Evolutionary conservation across 2,797 vertebrate genomes (phyloP), one percentile per base, ranked within the genome.

Genomic region (Fundulus diaphanus): DNA sequence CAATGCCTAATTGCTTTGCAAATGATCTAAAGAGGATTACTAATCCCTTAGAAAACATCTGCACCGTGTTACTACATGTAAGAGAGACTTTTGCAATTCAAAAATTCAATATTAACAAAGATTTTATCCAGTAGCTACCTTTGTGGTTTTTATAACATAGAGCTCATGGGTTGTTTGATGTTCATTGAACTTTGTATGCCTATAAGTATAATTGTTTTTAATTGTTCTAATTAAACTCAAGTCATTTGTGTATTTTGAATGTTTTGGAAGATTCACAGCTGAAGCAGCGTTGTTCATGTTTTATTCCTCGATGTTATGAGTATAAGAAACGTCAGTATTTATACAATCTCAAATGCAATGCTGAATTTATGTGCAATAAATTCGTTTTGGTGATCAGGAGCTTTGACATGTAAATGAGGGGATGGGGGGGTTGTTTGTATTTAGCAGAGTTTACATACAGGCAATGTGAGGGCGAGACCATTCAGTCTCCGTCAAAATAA

Each of bases 1-100:
- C 91, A 94, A n/a, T 94, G 94, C 87, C 82, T 94, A 94, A 93
- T 93, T 93, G 91, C 91, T 92, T 93, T 92, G 90, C 89, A 93
- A 93, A 93, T 92, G 85, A 94, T 92, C 88, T 92, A 87, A 91
- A 92, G 90, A 93, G 92, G 92, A 93, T 94, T 91, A 92, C 66
- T 78, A 73, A 81, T 80, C 78, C 77, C 80, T 86, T 77, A 88
- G 85, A 92, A 89, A 88, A 85, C 83, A 42, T 27, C 72, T 85
- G 80, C 82, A 54, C 56, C 40, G 9, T 90, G 88, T 89, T 85
- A 82, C 80, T 84, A 76, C 82, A 90, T 93, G 87, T 91, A 87
- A 88, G 79, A 91, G 89, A 91, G 82, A 86, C n/a, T 80, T 59
- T 86, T 75, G 90, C 87, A 91, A 83, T 91, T 56, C 82, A 79